A percentile compares a stretch with the other conserved stretches of the same genome.
Evolutionary conservation across 2,888 invertebrate genomes (phyloP).

Genomic region (Dendrolimus pini): DNA sequence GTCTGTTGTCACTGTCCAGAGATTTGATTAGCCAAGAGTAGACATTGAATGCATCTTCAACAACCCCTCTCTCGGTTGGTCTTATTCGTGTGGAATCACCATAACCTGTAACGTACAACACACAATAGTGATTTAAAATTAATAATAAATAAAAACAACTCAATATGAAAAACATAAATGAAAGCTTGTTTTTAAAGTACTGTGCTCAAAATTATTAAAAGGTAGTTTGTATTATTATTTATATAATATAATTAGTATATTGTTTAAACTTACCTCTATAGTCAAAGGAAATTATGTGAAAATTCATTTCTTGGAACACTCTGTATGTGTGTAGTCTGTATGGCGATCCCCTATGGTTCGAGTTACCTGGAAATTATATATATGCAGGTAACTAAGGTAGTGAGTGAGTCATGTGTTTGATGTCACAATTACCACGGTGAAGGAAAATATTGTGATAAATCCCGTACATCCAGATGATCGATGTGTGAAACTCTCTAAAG

Average conservation of each 20-base stretch:
- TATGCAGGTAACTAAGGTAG: too few species aligned
- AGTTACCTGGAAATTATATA: conserved; percentile 36
- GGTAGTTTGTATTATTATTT: too few species aligned
- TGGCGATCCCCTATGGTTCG: conserved; percentile 53
- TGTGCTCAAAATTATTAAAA: too few species aligned
- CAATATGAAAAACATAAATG: too few species aligned
- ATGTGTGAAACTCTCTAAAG: too few species aligned
- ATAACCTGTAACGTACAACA: conserved; percentile 70
- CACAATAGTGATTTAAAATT: not conserved
- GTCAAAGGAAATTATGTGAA: conserved; percentile 56
- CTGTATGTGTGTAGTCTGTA: conserved; percentile 52
- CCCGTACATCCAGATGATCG: too few species aligned
- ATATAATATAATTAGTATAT: too few species aligned
- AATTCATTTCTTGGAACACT: conserved; percentile 51
- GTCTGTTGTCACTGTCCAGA: conserved; percentile 32
- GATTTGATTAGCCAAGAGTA: conserved; percentile 84
- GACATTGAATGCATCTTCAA: conserved; percentile 86
- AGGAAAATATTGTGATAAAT: too few species aligned
- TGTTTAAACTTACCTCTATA: conserved; percentile 41
- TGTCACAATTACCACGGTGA: too few species aligned
- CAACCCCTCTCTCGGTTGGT: conserved; percentile 90
- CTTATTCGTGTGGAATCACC: conserved; percentile 83
- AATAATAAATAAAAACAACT: too few species aligned
- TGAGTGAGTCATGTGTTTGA: too few species aligned
- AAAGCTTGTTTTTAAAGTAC: too few species aligned